Evolutionary conservation across 2,797 vertebrate species (phyloP).

Genomic region (Coilia nasus): DNA sequence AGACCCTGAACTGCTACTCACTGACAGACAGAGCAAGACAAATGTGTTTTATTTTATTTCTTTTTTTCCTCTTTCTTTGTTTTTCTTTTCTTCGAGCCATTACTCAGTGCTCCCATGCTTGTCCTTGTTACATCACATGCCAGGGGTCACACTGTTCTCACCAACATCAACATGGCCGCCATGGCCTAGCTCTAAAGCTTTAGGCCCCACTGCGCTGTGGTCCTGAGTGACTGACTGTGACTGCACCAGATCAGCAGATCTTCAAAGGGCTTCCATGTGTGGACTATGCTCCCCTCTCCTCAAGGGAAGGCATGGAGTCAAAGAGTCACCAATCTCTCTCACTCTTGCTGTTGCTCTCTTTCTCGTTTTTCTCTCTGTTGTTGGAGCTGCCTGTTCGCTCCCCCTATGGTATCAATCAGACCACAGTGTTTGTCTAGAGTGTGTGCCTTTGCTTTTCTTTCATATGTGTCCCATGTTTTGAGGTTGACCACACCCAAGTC

Average conservation of each 20-base stretch:
- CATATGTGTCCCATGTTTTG: background rate
- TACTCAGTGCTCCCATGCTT: background rate
- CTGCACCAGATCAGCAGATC: conserved; percentile 35
- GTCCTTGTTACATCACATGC: background rate
- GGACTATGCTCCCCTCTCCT: conserved; percentile 25
- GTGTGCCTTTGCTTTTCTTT: background rate
- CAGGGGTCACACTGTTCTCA: conserved; percentile 19
- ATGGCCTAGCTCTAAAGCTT: conserved; percentile 36
- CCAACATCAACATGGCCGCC: conserved; percentile 47
- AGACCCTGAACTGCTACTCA: background rate
- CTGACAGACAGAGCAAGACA: background rate
- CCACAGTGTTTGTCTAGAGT: background rate
- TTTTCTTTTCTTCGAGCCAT: background rate
- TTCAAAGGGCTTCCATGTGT: conserved; percentile 38
- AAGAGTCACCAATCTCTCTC: conserved; percentile 28
- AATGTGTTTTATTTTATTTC: background rate
- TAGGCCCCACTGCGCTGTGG: background rate
- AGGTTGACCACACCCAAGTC: background rate
- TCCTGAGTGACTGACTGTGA: conserved; percentile 32
- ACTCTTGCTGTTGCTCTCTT: conserved; percentile 26
- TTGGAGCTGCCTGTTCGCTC: background rate
- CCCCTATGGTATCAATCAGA: background rate
- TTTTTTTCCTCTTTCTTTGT: no score
- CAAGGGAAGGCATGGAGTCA: conserved; percentile 24
- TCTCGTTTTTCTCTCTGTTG: background rate